Conservation (phyloP, 2,888 invertebrate species). For the Leptinotarsa rubiginosa region DNA sequence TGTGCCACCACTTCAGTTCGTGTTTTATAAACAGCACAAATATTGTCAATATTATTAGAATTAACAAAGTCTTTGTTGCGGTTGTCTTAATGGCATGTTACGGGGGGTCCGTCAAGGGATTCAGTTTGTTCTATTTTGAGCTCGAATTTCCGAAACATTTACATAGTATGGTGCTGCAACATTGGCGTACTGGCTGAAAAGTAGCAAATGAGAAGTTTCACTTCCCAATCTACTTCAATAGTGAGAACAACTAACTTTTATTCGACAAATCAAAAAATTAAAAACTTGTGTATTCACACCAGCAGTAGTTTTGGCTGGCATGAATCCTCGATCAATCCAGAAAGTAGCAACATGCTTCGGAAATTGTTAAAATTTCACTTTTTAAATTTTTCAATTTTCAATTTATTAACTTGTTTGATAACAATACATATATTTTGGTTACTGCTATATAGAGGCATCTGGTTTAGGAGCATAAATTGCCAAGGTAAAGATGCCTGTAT, state of each 20-base stretch:
- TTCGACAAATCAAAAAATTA: too few species aligned
- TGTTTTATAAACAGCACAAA: conserved; percentile 48
- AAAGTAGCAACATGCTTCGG: too few species aligned
- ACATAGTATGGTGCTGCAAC: conserved; percentile 11
- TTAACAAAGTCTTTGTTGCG: conserved; percentile 48
- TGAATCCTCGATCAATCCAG: too few species aligned
- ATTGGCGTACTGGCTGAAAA: conserved; percentile 3
- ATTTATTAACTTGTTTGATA: too few species aligned
- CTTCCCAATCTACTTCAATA: neutral
- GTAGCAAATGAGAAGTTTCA: neutral
- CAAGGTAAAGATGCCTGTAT: too few species aligned
- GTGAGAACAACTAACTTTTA: neutral
- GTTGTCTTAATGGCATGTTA: conserved; percentile 42
- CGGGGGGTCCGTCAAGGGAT: conserved; percentile 45
- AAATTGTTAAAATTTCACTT: too few species aligned
- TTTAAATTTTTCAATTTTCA: too few species aligned
- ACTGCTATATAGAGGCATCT: too few species aligned
- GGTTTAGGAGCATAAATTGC: too few species aligned
- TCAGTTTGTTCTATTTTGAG: conserved; percentile 45
- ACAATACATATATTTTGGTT: too few species aligned
- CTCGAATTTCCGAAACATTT: conserved; percentile 30
- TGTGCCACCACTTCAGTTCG: conserved; percentile 42
- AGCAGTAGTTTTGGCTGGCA: too few species aligned
- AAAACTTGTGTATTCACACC: too few species aligned
- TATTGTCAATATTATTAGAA: conserved; percentile 48